These are phyloP conservation scores for Cremastinae sp. DNA, from an alignment of 2,888 invertebrate species.

Conservation along the genomic window DNA sequence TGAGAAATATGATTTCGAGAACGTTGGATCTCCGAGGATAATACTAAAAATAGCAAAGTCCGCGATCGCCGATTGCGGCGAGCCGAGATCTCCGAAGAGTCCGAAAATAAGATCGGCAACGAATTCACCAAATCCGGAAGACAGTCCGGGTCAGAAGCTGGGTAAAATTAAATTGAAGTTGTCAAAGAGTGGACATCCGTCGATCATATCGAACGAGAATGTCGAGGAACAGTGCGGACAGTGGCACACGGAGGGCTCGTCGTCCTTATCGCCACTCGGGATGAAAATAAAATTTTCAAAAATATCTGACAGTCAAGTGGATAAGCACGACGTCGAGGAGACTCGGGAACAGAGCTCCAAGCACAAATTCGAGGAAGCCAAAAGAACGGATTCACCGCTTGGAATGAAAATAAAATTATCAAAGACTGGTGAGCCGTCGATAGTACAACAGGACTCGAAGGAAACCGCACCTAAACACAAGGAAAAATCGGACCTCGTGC, in stretches of 20 bases:
- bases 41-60: slow-evolving; percentile 78
- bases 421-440: slow-evolving; percentile 75
- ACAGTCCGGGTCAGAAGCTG: slow-evolving; percentile 80
- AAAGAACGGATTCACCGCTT: slow-evolving; percentile 74
- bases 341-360: slow-evolving; percentile 37
- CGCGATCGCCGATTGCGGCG: slow-evolving; percentile 76
- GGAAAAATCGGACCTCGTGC: slow-evolving; percentile 54
- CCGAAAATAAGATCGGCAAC: slow-evolving; percentile 77
- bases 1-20: slow-evolving; percentile 74
- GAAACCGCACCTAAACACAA: slow-evolving; percentile 40
- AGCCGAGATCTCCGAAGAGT: slow-evolving; percentile 78
- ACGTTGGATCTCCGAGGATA: slow-evolving; percentile 77
- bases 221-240: slow-evolving; percentile 70
- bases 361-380: slow-evolving; percentile 63
- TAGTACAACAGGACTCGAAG: slow-evolving; percentile 60
- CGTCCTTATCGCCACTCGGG: slow-evolving; percentile 73
- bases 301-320: slow-evolving; percentile 69
- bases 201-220: slow-evolving; percentile 77
- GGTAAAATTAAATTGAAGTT: slow-evolving; percentile 82
- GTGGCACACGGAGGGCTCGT: slow-evolving; percentile 75
- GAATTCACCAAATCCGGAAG: slow-evolving; percentile 78
- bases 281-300: slow-evolving; percentile 77
- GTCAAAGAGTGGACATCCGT: slow-evolving; percentile 80
- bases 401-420: slow-evolving; percentile 78
- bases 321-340: slow-evolving; percentile 58